phyloP scores from a whole-genome alignment of 2,888 invertebrate genomes.

The Chymomyza caudatula region DNA sequence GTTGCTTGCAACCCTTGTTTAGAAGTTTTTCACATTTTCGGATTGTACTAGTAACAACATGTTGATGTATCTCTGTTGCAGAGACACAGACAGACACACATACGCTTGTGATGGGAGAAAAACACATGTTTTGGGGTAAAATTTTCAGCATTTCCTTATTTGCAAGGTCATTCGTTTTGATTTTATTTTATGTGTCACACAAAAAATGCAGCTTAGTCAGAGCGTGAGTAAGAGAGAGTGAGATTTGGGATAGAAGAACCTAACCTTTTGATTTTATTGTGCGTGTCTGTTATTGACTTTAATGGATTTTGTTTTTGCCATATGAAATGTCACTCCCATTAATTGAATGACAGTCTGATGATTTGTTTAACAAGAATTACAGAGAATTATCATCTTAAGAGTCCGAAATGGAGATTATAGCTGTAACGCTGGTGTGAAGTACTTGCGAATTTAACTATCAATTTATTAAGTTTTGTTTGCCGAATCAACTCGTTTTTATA shows the following conservation, averaged over 20 bases:
- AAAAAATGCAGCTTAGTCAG: conserved; percentile 2
- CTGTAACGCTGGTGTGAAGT: too few species aligned
- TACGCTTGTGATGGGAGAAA: conserved; percentile 6
- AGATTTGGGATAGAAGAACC: neutral
- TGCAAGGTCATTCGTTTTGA: conserved; percentile 75
- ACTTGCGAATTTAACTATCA: too few species aligned
- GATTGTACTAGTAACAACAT: neutral
- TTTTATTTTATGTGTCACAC: conserved; percentile 69
- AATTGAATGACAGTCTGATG: too few species aligned
- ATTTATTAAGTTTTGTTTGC: too few species aligned
- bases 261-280: neutral
- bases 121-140: conserved; percentile 52
- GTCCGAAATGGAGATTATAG: too few species aligned
- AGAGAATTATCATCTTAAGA: too few species aligned
- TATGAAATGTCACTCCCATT: too few species aligned
- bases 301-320: too few species aligned
- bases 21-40: neutral
- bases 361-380: too few species aligned
- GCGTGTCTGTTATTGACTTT: neutral
- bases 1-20: neutral
- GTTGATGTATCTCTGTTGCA: neutral
- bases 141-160: conserved; percentile 57
- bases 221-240: too few species aligned
- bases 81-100: neutral
- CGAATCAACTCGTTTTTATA: too few species aligned